Evolutionary conservation across 2,797 vertebrate species (phyloP).

Genomic region (Peromyscus attwateri): DNA sequence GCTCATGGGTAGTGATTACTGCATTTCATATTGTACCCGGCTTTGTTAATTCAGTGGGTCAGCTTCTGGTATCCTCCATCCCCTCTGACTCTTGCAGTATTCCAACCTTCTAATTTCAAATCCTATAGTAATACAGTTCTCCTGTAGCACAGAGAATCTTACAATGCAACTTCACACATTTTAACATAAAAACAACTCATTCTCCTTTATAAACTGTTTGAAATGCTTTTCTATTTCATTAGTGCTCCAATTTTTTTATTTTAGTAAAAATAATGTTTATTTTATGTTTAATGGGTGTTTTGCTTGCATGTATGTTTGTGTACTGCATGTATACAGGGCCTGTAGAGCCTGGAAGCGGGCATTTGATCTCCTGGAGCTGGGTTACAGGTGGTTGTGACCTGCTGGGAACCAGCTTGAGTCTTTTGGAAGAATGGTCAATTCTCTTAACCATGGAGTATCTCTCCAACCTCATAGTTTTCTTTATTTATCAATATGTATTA

Average conservation of each 20-base stretch:
- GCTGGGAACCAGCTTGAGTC: background rate
- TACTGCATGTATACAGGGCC: background rate
- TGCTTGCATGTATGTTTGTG: background rate
- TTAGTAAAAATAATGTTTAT: background rate
- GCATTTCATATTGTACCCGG: background rate
- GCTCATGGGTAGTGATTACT: slow-evolving; percentile 52
- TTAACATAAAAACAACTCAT: background rate
- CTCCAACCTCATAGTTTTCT: background rate
- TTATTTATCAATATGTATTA: background rate
- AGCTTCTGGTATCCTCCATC: background rate
- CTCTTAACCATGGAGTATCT: background rate
- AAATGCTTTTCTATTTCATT: background rate
- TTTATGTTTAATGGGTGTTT: background rate
- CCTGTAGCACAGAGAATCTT: background rate
- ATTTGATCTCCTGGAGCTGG: background rate
- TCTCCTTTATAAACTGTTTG: background rate
- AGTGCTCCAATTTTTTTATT: background rate
- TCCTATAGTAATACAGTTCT: background rate
- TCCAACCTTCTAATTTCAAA: background rate
- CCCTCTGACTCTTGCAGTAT: background rate
- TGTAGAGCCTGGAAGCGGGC: background rate
- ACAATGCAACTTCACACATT: background rate
- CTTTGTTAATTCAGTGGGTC: background rate
- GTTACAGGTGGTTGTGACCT: background rate
- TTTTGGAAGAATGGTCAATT: background rate